A percentile compares a stretch with the other conserved stretches of the same genome.
Evolutionary conservation across 2,113 vertebrate species (phyloP).

Genomic region (Perca flavescens): DNA sequence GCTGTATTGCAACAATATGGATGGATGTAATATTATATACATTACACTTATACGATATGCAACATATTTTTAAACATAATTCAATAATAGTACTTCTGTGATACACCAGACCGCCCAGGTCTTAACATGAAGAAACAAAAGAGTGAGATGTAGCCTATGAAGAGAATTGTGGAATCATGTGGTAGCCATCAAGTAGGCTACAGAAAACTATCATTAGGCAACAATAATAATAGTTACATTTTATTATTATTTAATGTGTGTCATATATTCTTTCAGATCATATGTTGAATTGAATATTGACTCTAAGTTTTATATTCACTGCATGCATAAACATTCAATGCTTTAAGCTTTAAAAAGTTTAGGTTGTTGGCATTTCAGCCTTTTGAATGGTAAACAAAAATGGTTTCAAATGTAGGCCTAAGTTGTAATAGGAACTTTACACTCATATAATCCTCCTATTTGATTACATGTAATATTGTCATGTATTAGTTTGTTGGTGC

Average conservation of each 20-base stretch:
- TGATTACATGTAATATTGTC: neutral
- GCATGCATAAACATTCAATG: neutral
- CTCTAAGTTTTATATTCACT: neutral
- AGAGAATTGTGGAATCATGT: neutral
- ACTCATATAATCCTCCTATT: neutral
- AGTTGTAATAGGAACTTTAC: neutral
- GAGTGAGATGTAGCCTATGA: neutral
- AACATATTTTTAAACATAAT: neutral
- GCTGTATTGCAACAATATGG: neutral
- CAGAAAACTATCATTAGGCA: neutral
- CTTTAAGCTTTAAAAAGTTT: neutral
- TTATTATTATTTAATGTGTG: neutral
- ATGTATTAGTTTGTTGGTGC: neutral
- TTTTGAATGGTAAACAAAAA: neutral
- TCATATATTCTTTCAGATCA: neutral
- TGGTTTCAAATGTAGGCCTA: neutral
- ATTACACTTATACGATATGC: neutral
- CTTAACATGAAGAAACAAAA: neutral
- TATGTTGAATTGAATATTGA: neutral
- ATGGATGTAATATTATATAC: neutral
- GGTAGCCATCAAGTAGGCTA: neutral
- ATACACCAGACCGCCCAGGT: neutral
- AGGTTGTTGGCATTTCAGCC: neutral
- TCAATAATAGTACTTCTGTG: neutral
- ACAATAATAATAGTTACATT: neutral